Evolutionary conservation across 2,797 vertebrate species (phyloP), one percentile per base, ranked within the genome.

Genomic region (Chaunax sp.): DNA sequence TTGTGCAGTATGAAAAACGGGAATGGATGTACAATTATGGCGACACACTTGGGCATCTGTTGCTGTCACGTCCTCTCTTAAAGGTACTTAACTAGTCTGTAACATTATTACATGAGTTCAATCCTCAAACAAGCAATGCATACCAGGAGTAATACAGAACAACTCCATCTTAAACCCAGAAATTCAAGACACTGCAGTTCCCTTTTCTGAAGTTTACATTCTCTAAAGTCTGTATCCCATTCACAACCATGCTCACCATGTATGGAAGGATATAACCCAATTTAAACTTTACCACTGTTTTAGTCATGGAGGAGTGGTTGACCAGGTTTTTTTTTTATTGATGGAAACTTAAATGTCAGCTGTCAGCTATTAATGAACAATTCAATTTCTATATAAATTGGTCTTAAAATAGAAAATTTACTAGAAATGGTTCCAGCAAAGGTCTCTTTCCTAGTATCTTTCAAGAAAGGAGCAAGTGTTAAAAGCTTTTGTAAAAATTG

Each of bases 21-120:
- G n/a, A 26, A 64, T 15, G 14, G 58, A 56, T 2, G 1, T 55
- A 19, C 52, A 62, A 78, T 78, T 75, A 72, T 58, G 69, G 56
- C 4, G 12, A 69, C 70, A 56, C 64, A 71, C 68, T 52, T 1
- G n/a, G 16, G 77, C 87, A 89, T 92, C n/a, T 91, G 85, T 85
- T 87, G 87, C 82, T 83, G 83, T n/a, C 69, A 85, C 80, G 72
- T 73, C 22, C 64, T 80, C 51, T 64, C 33, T 65, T 41, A 66
- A 69, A 83, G 69, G 78, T 80, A 68, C 67, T 63, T 84, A 75
- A 38, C 52, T 58, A 70, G 53, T 54, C 33, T 57, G 58, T 76
- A 71, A 87, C 80, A 62, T 72, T 82, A 67, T 84, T 84, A 53
- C 74, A 72, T 53, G 54, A 78, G 56, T 84, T 55, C 22, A 60